Base-by-base conservation (phyloP, 2,113 vertebrate species). In the Erythrocebus patas region DNA sequence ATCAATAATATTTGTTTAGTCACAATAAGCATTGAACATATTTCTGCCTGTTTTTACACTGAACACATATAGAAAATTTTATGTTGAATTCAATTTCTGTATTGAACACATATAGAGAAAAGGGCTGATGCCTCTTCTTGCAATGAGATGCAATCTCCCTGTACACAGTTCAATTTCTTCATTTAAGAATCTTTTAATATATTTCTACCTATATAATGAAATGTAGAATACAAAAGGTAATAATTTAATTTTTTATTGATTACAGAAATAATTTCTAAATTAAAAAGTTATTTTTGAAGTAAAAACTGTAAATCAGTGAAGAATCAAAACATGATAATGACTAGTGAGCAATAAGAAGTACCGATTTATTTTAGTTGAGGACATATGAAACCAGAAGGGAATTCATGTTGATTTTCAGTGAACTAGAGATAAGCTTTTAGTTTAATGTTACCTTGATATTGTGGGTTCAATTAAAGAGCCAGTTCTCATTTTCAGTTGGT, bases 401-500 rank as follows among this genome's bases (percentile, higher is more conserved):
- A 86, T 57, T 9, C 32, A 88, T 4, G 27, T 3, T 50, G 30
- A 86, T 68, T 45, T 88, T 43, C 59, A 57, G 20, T 73, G 12
- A 96, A 95, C 18, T 70, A 92, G 18, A 94, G 18, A 86, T 72
- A 96, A 72, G 14, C 4, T 91, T 95, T 92, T 75, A 78, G 90
- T 82, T 88, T 96, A 96, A 55, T 84, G 82, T 96, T 99, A 99
- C 99, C 99, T 99, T 97, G 99, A 99, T 97, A 99, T 98, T 16
- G 99, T 99, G 50, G 99, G 99, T 97, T 99, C 99, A 3, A 99
- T 99, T 99, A 99, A 99, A 98, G 99, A 99, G 85, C 99, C 99
- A 95, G 99, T 98, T 97, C 99, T 99, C 98, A 99, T 89, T 97
- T 99, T 99, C 98, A 99, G 98, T 97, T 99, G 99, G 96, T 99